Percentiles rank a stretch among this genome's conserved stretches.
Evolutionary conservation across 2,797 vertebrate genomes (phyloP).

Genomic region (Macropodus opercularis): DNA sequence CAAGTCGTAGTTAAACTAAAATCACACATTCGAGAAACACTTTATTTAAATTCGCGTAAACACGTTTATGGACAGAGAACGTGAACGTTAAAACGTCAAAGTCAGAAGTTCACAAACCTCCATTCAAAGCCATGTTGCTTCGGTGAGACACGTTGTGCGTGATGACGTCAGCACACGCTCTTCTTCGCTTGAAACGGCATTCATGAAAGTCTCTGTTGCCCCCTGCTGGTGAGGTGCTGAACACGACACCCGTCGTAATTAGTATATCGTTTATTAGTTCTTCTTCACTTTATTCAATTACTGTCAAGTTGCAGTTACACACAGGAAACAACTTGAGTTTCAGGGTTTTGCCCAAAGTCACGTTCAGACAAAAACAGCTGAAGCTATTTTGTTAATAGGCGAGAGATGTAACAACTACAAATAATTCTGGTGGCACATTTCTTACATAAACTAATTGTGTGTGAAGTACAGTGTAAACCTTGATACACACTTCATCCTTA

Average conservation of each 20-base stretch:
- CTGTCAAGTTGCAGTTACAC: too few relatives aligned
- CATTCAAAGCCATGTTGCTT: conserved; percentile 79
- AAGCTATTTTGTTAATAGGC: too few relatives aligned
- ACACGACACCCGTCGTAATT: too few relatives aligned
- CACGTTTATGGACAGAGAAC: rapidly evolving
- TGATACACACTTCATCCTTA: neutral
- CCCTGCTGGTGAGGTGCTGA: too few relatives aligned
- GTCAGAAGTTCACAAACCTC: conserved; percentile 69
- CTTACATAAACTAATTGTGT: too few relatives aligned
- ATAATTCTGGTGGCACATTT: too few relatives aligned
- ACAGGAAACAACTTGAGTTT: neutral
- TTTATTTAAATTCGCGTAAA: rapidly evolving
- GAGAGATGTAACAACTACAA: too few relatives aligned
- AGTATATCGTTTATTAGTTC: too few relatives aligned
- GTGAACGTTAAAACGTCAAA: neutral
- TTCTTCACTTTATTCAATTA: too few relatives aligned
- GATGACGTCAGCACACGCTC: conserved; percentile 41
- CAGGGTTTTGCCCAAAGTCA: neutral
- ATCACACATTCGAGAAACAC: rapidly evolving
- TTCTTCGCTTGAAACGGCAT: conserved; percentile 24
- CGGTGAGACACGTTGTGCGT: conserved; percentile 64
- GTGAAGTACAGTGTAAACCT: neutral
- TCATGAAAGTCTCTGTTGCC: too few relatives aligned
- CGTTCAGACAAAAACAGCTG: too few relatives aligned
- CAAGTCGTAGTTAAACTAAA: neutral